These are phyloP conservation scores for Camptogramma bilineatum DNA, from an alignment of 2,888 invertebrate genomes.

Conservation along the genomic window DNA sequence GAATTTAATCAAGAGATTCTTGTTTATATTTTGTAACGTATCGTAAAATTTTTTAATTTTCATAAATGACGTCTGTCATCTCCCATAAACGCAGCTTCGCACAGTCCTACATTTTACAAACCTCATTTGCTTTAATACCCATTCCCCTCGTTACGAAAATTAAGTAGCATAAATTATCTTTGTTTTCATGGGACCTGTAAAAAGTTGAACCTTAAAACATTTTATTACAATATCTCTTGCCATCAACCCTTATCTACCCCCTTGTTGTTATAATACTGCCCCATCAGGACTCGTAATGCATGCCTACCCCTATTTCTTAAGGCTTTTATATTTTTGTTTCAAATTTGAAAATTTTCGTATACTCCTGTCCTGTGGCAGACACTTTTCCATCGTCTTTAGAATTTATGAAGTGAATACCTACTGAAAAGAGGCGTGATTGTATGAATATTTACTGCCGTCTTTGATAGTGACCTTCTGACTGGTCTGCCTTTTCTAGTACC, in stretches of 20 bases:
- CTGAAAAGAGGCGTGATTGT: too few relatives aligned
- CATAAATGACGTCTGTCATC: constrained; percentile 1
- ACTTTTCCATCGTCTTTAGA: too few relatives aligned
- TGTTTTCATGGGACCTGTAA: constrained; percentile 26
- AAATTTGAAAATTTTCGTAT: too few relatives aligned
- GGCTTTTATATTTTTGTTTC: too few relatives aligned
- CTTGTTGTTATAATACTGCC: constrained; percentile 6
- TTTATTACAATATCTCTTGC: constrained; percentile 29
- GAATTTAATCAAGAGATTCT: too few relatives aligned
- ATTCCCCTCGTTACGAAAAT: constrained; percentile 16
- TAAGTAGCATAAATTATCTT: constrained; percentile 22
- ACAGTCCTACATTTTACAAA: constrained; percentile 1
- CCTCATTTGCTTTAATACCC: constrained; percentile 12
- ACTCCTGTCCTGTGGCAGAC: too few relatives aligned
- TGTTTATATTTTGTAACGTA: not conserved
- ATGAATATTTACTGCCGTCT: too few relatives aligned
- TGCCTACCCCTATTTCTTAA: constrained; percentile 1
- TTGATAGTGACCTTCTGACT: too few relatives aligned
- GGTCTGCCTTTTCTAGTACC: too few relatives aligned
- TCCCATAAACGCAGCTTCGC: not conserved
- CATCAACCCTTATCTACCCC: constrained; percentile 14
- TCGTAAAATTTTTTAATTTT: not conserved
- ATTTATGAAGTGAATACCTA: too few relatives aligned
- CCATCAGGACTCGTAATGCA: constrained; percentile 7
- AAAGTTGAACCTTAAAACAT: constrained; percentile 28